These are phyloP conservation scores for Dynastes hyllus DNA, from an alignment of 2,888 invertebrate species.

Conservation along the genomic window DNA sequence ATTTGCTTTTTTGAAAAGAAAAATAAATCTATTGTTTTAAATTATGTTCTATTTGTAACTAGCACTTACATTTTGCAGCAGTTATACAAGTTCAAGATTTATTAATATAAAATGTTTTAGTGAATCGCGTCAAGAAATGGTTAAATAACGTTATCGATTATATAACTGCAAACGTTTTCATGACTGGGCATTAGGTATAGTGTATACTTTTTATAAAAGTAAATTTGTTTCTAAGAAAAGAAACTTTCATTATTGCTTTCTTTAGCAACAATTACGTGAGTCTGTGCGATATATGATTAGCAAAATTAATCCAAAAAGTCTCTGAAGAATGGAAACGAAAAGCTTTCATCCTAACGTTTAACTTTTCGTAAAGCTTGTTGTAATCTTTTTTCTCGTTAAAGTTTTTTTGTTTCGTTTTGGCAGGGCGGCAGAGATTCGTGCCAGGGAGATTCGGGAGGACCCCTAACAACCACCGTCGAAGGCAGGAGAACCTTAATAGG, in stretches of 20 bases:
- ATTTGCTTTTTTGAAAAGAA: no score
- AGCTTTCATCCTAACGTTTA: not conserved
- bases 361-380: not conserved
- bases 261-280: not conserved
- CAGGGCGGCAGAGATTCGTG: conserved; percentile 84
- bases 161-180: not conserved
- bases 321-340: not conserved
- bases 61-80: no score
- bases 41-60: no score
- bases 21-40: no score
- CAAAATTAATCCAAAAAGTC: not conserved
- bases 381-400: conserved; percentile 2
- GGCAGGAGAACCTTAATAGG: conserved; percentile 91
- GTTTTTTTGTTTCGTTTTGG: conserved; percentile 48
- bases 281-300: not conserved
- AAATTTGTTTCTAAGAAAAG: not conserved
- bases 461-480: conserved; percentile 88
- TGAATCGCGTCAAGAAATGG: no score
- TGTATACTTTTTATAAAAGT: not conserved
- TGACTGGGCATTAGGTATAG: not conserved
- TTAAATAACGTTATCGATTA: not conserved
- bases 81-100: no score
- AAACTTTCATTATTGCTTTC: not conserved
- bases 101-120: no score
- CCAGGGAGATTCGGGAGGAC: conserved; percentile 89